These are phyloP conservation scores for Epinephelus cyanopodus DNA, from an alignment of 2,113 vertebrate genomes.

Conservation along the genomic window DNA sequence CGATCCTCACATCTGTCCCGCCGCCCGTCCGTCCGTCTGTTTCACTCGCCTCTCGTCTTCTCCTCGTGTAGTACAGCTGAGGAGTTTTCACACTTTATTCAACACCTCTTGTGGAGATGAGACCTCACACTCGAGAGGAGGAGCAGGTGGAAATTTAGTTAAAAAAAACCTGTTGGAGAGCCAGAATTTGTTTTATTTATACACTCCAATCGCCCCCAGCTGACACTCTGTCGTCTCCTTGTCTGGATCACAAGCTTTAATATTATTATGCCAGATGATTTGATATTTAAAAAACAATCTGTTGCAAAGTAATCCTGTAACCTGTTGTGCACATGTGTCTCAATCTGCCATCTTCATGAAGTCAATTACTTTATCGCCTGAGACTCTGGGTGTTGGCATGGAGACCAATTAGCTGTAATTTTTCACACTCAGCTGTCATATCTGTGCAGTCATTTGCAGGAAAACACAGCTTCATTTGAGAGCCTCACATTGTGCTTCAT, in stretches of 20 bases:
- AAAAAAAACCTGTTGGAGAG: background rate
- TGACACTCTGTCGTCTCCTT: background rate
- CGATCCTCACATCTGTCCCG: background rate
- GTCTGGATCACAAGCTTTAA: background rate
- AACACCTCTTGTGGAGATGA: background rate
- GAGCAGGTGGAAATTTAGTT: constrained; percentile 13
- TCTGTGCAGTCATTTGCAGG: background rate
- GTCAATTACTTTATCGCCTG: constrained; percentile 3
- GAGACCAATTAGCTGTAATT: constrained; percentile 53
- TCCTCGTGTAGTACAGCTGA: background rate
- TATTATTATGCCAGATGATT: background rate
- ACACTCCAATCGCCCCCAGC: background rate
- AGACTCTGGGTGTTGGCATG: constrained; percentile 6
- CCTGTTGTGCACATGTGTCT: background rate
- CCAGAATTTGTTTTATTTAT: constrained; percentile 5
- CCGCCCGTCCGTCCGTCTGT: background rate
- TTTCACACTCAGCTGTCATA: constrained; percentile 27
- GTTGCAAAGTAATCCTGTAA: constrained; percentile 6
- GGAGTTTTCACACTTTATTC: constrained; percentile 2
- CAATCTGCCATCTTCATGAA: constrained; percentile 3
- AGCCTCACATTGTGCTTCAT: background rate
- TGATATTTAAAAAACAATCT: background rate
- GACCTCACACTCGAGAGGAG: background rate
- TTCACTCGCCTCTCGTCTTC: background rate
- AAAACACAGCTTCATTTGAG: constrained; percentile 6